Percentiles rank a stretch among this genome's conserved stretches.
Conservation (phyloP, 2,797 vertebrate genomes). For the Xerus rutilus region DNA sequence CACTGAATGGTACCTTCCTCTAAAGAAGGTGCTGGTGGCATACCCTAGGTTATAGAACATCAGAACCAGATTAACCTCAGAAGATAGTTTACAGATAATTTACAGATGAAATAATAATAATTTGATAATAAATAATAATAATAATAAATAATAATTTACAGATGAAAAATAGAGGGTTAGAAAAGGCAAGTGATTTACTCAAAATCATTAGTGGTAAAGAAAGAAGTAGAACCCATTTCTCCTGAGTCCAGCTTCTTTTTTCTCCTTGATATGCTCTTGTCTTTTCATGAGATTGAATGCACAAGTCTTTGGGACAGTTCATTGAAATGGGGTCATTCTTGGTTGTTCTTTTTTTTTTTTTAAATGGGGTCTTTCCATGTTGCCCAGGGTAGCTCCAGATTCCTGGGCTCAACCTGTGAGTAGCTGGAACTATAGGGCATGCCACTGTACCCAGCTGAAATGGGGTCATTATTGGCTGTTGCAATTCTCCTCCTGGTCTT, state of each 20-base stretch:
- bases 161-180: not conserved
- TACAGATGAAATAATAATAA: not conserved
- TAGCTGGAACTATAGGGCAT: not conserved
- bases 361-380: no score
- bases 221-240: not conserved
- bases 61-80: not conserved
- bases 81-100: not conserved
- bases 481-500: not conserved
- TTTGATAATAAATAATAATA: no score
- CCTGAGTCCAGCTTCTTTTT: not conserved
- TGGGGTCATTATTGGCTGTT: not conserved
- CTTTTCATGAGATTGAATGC: slow-evolving; percentile 37
- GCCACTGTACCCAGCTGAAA: not conserved
- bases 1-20: not conserved
- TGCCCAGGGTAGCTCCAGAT: not conserved
- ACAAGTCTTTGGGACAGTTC: not conserved
- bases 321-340: not conserved
- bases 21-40: not conserved
- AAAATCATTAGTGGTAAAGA: slow-evolving; percentile 6
- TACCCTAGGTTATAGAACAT: not conserved
- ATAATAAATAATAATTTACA: not conserved
- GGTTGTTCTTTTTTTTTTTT: not conserved
- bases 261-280: not conserved
- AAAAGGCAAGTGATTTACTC: not conserved
- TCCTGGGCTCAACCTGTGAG: not conserved